Evolutionary conservation across 2,888 invertebrate genomes (phyloP), one percentile per base, ranked within the genome.

Genomic region (Lydus trimaculatus): DNA sequence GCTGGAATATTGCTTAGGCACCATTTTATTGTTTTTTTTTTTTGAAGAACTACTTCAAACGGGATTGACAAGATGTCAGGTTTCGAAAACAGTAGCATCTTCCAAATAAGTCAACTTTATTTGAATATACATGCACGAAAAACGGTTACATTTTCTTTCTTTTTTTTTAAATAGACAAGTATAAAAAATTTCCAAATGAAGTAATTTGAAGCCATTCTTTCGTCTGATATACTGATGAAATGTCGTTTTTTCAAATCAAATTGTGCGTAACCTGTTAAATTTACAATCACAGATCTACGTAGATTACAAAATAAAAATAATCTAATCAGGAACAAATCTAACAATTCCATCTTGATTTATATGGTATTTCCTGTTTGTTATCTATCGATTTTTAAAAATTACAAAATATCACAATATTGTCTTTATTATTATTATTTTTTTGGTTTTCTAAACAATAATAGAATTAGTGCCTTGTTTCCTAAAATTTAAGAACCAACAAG

Each of bases 361-460:
- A 56, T 23, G 23, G 23, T 52, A n/a, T 56, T 56, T 52, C 23
- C 20, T 20, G 11, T 23, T 52, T 25, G 20, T 20, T 56, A 6
- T 28, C 56, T 8, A 56, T 56, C n/a, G n/a, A n/a, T 56, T 56
- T 56, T 23, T 2, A 56, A 56, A 56, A 25, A 23, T 56, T 56
- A 56, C 56, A 64, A 66, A 66, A 39, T 66, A 66, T 66, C 66
- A 66, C 66, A 66, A 66, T 66, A 66, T 63, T 63, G 62, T 66
- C 66, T 66, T 64, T 33, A 31, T 20, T 28, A 2, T 28, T 4
- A 28, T 39, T 7, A 36, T 66, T 63, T 62, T 39, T 58, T 28
- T 52, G 28, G 31, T 31, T 43, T 28, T n/a, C 15, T 28, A 58
- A 64, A 36, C 9, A 23, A 58, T 15, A 33, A 58, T 31, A 20